phyloP scores from a whole-genome alignment of 2,888 invertebrate genomes.

The Gymnoscelis rufifasciata region DNA sequence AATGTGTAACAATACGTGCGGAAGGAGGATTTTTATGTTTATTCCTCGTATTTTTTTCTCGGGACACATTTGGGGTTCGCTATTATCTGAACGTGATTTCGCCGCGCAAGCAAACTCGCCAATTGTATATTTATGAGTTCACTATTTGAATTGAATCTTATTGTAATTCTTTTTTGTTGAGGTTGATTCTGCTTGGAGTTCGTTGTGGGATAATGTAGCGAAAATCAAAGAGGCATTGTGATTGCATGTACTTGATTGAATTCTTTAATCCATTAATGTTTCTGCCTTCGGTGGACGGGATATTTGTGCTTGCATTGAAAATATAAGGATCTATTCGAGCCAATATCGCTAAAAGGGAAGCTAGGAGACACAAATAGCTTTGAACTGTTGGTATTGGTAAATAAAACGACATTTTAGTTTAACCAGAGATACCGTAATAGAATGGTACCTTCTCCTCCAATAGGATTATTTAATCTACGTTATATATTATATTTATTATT shows the following conservation, averaged over 20 bases:
- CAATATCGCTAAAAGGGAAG: too few relatives aligned
- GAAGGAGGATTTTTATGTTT: slow-evolving; percentile 50
- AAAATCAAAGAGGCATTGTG: slow-evolving; percentile 16
- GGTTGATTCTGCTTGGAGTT: slow-evolving; percentile 23
- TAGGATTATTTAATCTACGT: too few relatives aligned
- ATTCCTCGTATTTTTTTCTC: slow-evolving; percentile 55
- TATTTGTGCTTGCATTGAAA: too few relatives aligned
- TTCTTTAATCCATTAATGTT: background rate
- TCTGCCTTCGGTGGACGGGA: too few relatives aligned
- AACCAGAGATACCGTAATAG: too few relatives aligned
- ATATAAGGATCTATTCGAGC: too few relatives aligned
- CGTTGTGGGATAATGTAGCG: slow-evolving; percentile 16
- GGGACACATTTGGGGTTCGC: slow-evolving; percentile 54
- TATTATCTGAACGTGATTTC: slow-evolving; percentile 60
- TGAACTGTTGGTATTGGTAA: too few relatives aligned
- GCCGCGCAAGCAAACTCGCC: slow-evolving; percentile 61
- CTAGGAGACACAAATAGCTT: too few relatives aligned
- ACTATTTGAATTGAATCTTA: slow-evolving; percentile 51
- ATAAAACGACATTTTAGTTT: too few relatives aligned
- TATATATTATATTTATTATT: too few relatives aligned
- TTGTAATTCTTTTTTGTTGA: slow-evolving; percentile 29
- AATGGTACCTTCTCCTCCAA: too few relatives aligned
- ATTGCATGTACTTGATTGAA: background rate
- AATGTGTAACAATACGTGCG: slow-evolving; percentile 72
- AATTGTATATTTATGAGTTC: slow-evolving; percentile 77